Evolutionary conservation across 1,140 invertebrate genomes (phyloP).

Genomic region (Apis dorsata): DNA sequence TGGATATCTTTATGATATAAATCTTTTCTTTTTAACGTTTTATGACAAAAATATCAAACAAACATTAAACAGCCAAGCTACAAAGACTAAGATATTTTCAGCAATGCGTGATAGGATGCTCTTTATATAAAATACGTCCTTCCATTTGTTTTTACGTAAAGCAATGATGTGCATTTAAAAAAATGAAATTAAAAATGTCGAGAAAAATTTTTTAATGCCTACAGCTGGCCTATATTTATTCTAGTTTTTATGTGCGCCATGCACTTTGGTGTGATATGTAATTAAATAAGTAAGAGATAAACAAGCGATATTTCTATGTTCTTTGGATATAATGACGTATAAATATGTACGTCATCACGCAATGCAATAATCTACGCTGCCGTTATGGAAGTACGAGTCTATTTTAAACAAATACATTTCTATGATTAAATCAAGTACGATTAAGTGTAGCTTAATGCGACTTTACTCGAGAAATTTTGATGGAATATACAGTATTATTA

Average conservation of each 20-base stretch:
- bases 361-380: slow-evolving; percentile 67
- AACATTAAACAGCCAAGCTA: slow-evolving; percentile 4
- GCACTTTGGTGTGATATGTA: slow-evolving; percentile 67
- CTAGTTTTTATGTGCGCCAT: slow-evolving; percentile 58
- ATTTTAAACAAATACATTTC: slow-evolving; percentile 66
- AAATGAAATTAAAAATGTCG: slow-evolving; percentile 22
- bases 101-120: slow-evolving; percentile 26
- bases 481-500: slow-evolving; percentile 66
- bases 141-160: slow-evolving; percentile 28
- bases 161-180: slow-evolving; percentile 24
- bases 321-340: slow-evolving; percentile 28
- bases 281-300: slow-evolving; percentile 57
- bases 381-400: slow-evolving; percentile 59
- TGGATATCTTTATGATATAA: slow-evolving; percentile 37
- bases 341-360: slow-evolving; percentile 28
- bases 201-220: slow-evolving; percentile 50
- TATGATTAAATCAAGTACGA: slow-evolving; percentile 53
- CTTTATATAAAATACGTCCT: slow-evolving; percentile 42
- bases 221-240: slow-evolving; percentile 63
- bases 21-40: slow-evolving; percentile 40
- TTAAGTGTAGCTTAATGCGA: slow-evolving; percentile 36
- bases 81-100: background rate
- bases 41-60: slow-evolving; percentile 15
- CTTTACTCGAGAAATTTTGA: slow-evolving; percentile 41
- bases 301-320: slow-evolving; percentile 34